Evolutionary conservation across 2,113 vertebrate genomes (phyloP).

Genomic region (Sander lucioperca): DNA sequence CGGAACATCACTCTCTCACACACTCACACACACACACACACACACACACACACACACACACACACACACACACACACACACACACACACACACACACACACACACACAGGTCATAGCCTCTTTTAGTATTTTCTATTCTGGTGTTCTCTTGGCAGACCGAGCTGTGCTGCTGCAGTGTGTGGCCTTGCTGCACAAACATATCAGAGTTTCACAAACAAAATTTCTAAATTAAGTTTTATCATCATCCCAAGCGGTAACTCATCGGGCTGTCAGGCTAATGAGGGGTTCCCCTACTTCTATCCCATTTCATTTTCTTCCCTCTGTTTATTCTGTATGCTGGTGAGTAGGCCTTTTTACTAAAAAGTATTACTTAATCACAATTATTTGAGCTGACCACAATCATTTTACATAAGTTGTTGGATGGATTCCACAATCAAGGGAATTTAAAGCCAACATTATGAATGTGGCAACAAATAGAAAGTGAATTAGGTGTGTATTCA

Average conservation of each 20-base stretch:
- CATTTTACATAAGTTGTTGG: too few relatives aligned
- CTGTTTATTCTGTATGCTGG: constrained; percentile 32
- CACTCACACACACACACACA: constrained; percentile 4
- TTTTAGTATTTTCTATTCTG: too few relatives aligned
- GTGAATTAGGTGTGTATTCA: too few relatives aligned
- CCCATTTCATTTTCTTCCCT: constrained; percentile 6
- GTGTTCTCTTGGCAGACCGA: constrained; percentile 67
- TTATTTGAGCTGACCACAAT: too few relatives aligned
- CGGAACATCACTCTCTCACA: constrained; percentile 60
- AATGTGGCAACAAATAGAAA: too few relatives aligned
- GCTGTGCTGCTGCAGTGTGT: constrained; percentile 62
- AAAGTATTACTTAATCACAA: too few relatives aligned
- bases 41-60: constrained; percentile 26
- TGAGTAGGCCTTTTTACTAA: too few relatives aligned
- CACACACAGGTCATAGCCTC: too few relatives aligned
- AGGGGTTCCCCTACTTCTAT: constrained; percentile 64
- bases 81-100: too few relatives aligned
- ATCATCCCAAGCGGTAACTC: constrained; percentile 67
- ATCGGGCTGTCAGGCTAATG: constrained; percentile 67
- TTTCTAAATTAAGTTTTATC: constrained; percentile 69
- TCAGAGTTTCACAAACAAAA: constrained; percentile 45
- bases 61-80: constrained; percentile 28
- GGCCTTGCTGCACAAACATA: constrained; percentile 68
- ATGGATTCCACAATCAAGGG: too few relatives aligned
- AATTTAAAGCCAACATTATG: too few relatives aligned